Percentiles rank a stretch among this genome's conserved stretches.
Evolutionary conservation across 35 echinoderm and acorn worm genomes (phyloP).

Genomic region (Ophiothrix spiculata): DNA sequence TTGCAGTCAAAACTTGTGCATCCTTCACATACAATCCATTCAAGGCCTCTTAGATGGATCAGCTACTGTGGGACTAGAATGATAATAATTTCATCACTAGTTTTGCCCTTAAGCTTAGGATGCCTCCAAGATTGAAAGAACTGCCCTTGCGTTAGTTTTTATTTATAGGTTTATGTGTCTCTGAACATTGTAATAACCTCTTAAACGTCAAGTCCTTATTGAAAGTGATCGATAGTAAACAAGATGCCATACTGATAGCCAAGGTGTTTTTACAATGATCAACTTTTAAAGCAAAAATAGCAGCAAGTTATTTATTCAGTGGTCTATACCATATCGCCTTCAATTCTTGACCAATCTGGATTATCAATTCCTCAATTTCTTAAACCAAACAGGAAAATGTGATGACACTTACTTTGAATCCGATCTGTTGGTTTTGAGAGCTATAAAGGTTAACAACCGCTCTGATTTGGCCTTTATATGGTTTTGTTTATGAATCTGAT

Average conservation of each 20-base stretch:
- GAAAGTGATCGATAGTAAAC: constrained; percentile 1
- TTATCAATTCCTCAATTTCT: not conserved
- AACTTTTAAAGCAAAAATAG: not conserved
- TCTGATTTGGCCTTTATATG: not conserved
- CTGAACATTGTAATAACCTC: not conserved
- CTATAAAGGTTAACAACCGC: not conserved
- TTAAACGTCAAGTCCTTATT: not conserved
- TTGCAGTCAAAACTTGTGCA: too few relatives aligned
- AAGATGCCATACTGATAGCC: not conserved
- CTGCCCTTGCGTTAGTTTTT: not conserved
- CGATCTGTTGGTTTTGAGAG: not conserved
- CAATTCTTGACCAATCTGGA: not conserved
- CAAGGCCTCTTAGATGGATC: not conserved
- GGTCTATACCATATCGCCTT: not conserved
- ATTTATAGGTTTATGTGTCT: constrained; percentile 6
- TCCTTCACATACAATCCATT: too few relatives aligned
- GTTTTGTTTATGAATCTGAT: constrained; percentile 16
- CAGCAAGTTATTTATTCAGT: not conserved
- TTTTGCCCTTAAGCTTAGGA: not conserved
- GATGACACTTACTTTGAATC: not conserved
- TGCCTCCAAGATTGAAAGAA: not conserved
- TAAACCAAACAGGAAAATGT: not conserved
- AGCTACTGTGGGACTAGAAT: not conserved
- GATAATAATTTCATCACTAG: not conserved
- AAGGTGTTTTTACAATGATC: not conserved